Base-by-base conservation (phyloP, 2,888 invertebrate species). In the Ashinkailepas kermadecensis region DNA sequence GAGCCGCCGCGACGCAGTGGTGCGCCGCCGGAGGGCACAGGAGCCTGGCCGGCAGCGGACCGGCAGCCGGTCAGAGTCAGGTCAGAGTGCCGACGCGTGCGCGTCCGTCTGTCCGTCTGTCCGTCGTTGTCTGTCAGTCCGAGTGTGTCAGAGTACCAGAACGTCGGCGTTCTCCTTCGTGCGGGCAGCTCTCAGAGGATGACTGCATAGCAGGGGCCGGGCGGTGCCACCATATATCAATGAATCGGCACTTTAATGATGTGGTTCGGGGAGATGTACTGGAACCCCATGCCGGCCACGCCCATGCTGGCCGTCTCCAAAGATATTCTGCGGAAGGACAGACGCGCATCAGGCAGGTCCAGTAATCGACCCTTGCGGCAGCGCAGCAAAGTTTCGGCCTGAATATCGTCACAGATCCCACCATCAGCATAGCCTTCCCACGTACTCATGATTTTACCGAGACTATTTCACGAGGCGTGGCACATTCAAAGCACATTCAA, bases 301-400 rank as follows among this genome's bases (percentile, higher is more conserved):
- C 95, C 94, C 89, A 95, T 91, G 84, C 95, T 95, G 86, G 95
- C 94, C 82, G 95, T 95, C 91, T 96, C 95, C 94, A 95, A 94
- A 83, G 95, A 94, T 93, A 96, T 95, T 92, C 96, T 96, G 92
- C 84, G 92, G 10, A 58, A 7, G 15, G 23, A 58, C 18, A 58
- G 10, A 67, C 65, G 18, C 6, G 9, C 65, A 67, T 59, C 59
- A 15, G 58, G 59, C 59, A 15, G 59, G 59, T 11, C 7, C 59
- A 13, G 12, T 59, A 7, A 7, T 59, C 59, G 12, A 59, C 7
- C 11, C 59, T 59, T 59, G 59, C 11, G 9, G 11, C 70, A 59
- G 81, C 59, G 78, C 39, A 70, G 57, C 39, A 78, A 15, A 3
- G 39, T 39, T 39, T 39, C 39, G 39, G 1, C 39, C 39, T 39